Percentiles rank a stretch among this genome's conserved stretches.
These are phyloP conservation scores for Prinia subflava DNA, from an alignment of 2,113 vertebrate species.

Conservation along the genomic window DNA sequence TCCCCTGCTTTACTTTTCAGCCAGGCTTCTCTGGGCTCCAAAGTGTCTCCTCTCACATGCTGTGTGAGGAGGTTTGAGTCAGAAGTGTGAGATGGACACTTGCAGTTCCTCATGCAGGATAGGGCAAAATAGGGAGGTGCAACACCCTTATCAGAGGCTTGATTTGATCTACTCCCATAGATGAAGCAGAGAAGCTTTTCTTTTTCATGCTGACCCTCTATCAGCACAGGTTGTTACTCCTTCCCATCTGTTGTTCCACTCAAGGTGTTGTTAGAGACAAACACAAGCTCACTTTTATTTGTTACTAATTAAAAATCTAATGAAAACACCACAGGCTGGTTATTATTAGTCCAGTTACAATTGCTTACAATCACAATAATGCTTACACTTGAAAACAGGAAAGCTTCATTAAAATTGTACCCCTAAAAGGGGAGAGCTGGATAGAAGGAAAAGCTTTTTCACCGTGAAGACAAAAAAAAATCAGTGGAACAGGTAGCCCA, in stretches of 20 bases:
- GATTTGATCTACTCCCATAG: neutral
- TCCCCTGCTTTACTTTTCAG: neutral
- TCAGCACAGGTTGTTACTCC: neutral
- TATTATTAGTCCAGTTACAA: neutral
- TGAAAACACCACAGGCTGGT: neutral
- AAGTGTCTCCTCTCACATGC: fast-evolving
- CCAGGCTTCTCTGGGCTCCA: neutral
- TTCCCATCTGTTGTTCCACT: neutral
- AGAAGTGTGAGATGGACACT: neutral
- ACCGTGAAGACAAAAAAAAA: neutral
- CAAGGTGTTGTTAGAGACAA: neutral
- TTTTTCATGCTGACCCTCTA: neutral
- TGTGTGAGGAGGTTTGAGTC: neutral
- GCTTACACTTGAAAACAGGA: neutral
- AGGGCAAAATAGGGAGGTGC: neutral
- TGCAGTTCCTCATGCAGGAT: neutral
- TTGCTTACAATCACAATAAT: neutral
- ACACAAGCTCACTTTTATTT: neutral
- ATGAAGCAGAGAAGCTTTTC: neutral
- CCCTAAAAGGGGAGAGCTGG: neutral
- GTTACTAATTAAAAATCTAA: neutral
- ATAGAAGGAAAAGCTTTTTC: neutral
- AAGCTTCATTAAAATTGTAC: neutral
- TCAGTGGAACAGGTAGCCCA: neutral
- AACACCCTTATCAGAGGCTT: neutral